phyloP scores from a whole-genome alignment of 2,888 invertebrate genomes.

The Acanthacorydalis orientalis region DNA sequence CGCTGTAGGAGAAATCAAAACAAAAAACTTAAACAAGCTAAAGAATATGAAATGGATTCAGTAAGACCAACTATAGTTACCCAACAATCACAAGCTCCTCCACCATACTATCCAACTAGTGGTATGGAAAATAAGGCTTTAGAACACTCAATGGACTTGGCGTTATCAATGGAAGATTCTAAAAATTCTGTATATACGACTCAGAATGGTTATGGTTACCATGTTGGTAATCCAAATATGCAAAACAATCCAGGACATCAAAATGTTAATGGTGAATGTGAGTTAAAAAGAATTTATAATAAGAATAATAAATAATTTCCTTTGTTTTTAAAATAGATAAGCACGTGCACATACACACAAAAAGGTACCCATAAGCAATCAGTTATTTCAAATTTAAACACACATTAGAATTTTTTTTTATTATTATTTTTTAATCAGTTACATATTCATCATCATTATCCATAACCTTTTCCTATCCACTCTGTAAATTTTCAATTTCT shows the following conservation, averaged over 20 bases:
- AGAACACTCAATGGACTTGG: constrained; percentile 76
- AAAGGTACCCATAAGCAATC: too few relatives aligned
- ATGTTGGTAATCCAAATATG: constrained; percentile 50
- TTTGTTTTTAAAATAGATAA: too few relatives aligned
- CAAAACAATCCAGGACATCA: constrained; percentile 42
- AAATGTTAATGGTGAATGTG: constrained; percentile 66
- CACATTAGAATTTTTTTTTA: too few relatives aligned
- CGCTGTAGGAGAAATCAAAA: constrained; percentile 67
- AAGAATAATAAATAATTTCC: neutral
- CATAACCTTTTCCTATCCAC: too few relatives aligned
- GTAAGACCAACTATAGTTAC: constrained; percentile 70
- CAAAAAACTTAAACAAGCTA: constrained; percentile 63
- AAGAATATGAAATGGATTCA: constrained; percentile 84
- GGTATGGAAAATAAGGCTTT: constrained; percentile 85
- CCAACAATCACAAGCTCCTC: constrained; percentile 75
- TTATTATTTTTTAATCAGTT: too few relatives aligned
- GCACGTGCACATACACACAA: too few relatives aligned
- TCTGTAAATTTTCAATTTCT: too few relatives aligned
- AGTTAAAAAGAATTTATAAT: too few relatives aligned
- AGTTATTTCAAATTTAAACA: too few relatives aligned
- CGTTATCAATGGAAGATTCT: constrained; percentile 67
- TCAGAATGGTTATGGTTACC: constrained; percentile 75
- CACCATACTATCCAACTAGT: constrained; percentile 75
- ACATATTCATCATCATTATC: too few relatives aligned
- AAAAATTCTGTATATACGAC: constrained; percentile 71